Percentiles rank a stretch among this genome's conserved stretches.
These are phyloP conservation scores for Ochotona curzoniae DNA, from an alignment of 2,113 vertebrate genomes.

Conservation along the genomic window DNA sequence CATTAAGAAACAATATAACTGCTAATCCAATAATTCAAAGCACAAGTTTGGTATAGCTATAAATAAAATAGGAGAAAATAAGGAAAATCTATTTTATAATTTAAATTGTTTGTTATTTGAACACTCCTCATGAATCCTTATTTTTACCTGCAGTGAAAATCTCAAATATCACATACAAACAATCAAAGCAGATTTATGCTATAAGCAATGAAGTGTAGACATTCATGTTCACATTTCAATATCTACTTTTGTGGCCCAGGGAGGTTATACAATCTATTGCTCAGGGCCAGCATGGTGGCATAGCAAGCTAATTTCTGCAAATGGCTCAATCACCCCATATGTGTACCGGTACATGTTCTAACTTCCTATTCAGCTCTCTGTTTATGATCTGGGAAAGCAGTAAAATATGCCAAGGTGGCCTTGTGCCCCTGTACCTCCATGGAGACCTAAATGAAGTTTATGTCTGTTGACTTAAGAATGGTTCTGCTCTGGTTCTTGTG, in stretches of 20 bases:
- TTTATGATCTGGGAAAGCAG: too few relatives aligned
- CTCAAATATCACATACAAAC: background rate
- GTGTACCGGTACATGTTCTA: too few relatives aligned
- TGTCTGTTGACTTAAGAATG: too few relatives aligned
- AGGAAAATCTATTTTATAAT: constrained; percentile 2
- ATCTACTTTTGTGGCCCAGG: background rate
- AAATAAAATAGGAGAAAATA: background rate
- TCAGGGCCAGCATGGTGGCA: too few relatives aligned
- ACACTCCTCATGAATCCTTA: background rate
- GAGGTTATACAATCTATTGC: background rate
- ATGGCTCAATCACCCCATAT: too few relatives aligned
- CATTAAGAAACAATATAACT: background rate
- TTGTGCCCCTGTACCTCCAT: too few relatives aligned
- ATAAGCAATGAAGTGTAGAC: background rate
- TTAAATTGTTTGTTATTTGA: background rate
- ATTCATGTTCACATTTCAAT: background rate
- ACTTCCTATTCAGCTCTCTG: too few relatives aligned
- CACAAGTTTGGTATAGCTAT: background rate
- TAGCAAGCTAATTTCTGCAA: too few relatives aligned
- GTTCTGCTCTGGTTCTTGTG: too few relatives aligned
- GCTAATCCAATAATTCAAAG: background rate
- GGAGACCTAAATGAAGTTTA: too few relatives aligned
- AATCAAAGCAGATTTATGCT: background rate
- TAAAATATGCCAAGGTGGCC: too few relatives aligned
- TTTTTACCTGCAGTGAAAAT: background rate